phyloP scores from a whole-genome alignment of 1,140 invertebrate species.

The Linepithema humile region DNA sequence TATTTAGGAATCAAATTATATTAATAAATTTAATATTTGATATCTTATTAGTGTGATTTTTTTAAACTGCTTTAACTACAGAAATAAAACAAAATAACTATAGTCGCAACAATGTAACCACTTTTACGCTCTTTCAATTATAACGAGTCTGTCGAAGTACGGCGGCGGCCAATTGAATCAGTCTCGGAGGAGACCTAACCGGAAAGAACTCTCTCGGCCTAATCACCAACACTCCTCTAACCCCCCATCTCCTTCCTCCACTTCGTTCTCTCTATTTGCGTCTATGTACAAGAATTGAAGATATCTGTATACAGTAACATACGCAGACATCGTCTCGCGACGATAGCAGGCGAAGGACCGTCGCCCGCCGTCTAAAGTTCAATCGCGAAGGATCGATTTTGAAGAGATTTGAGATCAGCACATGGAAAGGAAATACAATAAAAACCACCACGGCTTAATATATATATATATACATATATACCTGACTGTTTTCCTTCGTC shows the following conservation, averaged over 20 bases:
- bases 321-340: not conserved
- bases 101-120: constrained; percentile 3
- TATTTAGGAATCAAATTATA: not conserved
- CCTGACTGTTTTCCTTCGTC: constrained; percentile 56
- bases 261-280: not conserved
- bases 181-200: constrained; percentile 24
- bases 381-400: constrained; percentile 58
- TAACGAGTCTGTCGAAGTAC: constrained; percentile 35
- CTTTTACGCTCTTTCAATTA: constrained; percentile 34
- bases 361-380: constrained; percentile 11
- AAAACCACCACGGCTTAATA: constrained; percentile 45
- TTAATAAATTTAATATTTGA: not conserved
- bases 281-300: constrained; percentile 14
- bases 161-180: constrained; percentile 31
- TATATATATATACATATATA: not conserved
- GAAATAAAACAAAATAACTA: not conserved
- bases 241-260: not conserved
- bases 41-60: not conserved
- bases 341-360: not conserved
- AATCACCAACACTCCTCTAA: constrained; percentile 51
- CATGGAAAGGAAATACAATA: constrained; percentile 58
- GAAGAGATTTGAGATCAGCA: constrained; percentile 52
- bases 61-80: not conserved
- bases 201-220: constrained; percentile 52
- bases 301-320: not conserved